Evolutionary conservation across 2,113 vertebrate species (phyloP).

Genomic region (Meriones unguiculatus): DNA sequence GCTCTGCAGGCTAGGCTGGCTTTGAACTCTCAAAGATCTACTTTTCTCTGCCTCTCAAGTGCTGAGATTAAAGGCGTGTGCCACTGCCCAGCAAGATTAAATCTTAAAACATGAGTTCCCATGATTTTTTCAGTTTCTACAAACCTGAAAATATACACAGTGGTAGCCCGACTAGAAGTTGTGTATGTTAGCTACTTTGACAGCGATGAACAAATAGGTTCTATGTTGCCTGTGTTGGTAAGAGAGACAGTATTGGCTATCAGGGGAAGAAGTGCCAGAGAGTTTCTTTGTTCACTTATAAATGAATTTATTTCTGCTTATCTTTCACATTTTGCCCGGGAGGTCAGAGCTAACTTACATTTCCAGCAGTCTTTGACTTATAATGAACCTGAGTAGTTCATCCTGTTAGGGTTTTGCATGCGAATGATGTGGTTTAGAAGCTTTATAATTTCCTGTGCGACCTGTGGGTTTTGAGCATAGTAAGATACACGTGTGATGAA

Average conservation of each 20-base stretch:
- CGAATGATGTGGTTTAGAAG: not conserved
- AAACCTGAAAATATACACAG: not conserved
- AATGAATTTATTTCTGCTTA: not conserved
- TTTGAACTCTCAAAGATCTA: not conserved
- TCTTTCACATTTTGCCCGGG: not conserved
- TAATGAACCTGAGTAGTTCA: not conserved
- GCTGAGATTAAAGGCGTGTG: not conserved
- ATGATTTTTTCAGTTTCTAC: constrained; percentile 14
- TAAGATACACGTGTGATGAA: not conserved
- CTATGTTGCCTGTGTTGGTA: not conserved
- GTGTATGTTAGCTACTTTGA: not conserved
- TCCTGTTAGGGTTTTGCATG: not conserved
- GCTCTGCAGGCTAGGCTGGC: not conserved
- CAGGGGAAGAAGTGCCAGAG: not conserved
- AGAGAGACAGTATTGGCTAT: not conserved
- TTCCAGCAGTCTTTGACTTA: not conserved
- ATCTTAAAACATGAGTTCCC: constrained; percentile 28
- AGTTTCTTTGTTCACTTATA: not conserved
- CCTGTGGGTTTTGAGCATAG: not conserved
- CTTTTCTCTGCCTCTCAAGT: not conserved
- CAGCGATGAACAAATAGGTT: not conserved
- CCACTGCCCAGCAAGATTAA: not conserved
- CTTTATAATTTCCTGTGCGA: not conserved
- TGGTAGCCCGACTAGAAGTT: not conserved
- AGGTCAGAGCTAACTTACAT: constrained; percentile 11